Evolutionary conservation across 1,140 invertebrate species (phyloP), one percentile per base, ranked within the genome.

Genomic region (Tetragonula clypearis): DNA sequence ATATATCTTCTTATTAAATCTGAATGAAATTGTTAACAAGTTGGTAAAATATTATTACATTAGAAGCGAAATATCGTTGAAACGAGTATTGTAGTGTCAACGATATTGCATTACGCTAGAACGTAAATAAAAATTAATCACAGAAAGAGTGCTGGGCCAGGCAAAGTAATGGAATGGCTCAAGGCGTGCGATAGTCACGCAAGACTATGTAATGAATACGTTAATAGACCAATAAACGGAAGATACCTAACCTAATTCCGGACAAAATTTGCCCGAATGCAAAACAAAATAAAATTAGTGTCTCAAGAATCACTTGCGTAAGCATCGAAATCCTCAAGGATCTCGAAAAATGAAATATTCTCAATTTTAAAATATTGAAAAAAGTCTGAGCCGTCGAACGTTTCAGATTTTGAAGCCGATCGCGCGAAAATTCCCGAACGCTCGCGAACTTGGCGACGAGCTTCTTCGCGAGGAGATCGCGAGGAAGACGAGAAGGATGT

Each of bases 211-310:
- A 82, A 76, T 41, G 72, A 75, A 82, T 74, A 76, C 71, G 49
- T 66, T 82, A 79, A 69, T 68, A n/a, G 56, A 15, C 26, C 21
- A 75, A 82, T 82, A 82, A 82, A 76, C 60, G 21, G 21, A 11
- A 12, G 53, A 56, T 53, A 68, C 19, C 9, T 15, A 76, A 41
- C 75, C 26, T 41, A 15, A 2, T 82, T 82, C 21, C 30, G 49
- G 21, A 17, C 62, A 71, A 76, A 68, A 17, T 82, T 55, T 5
- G 53, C 30, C 17, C 53, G 49, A 74, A 74, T 53, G 23, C 41
- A 14, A 1, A 56, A 55, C 23, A 30, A 66, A 69, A 30, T 17
- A 26, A 56, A 74, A 65, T 62, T 65, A 12, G 14, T 49, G 15
- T 77, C 49, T 19, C 35, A 4, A 60, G 30, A 41, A 60, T 35